These are phyloP conservation scores for Vanessa cardui DNA, from an alignment of 2,888 invertebrate species.

Conservation along the genomic window DNA sequence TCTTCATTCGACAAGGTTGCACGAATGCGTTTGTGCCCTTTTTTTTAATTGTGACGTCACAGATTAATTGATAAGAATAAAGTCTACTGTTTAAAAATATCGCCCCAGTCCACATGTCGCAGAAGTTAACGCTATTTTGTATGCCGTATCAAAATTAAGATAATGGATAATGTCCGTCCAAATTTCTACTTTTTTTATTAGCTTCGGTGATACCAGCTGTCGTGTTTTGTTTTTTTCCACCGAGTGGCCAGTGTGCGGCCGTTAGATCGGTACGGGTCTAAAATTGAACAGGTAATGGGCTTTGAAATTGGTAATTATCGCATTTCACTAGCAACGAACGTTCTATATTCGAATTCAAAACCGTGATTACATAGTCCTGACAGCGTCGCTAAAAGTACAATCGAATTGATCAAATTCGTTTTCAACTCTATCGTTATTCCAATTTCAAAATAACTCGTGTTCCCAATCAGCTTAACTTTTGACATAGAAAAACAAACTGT, in stretches of 20 bases:
- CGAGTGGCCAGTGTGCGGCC: conserved; percentile 67
- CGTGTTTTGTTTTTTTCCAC: conserved; percentile 55
- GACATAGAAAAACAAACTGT: conserved; percentile 43
- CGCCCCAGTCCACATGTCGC: conserved; percentile 69
- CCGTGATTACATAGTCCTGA: background rate
- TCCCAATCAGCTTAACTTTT: conserved; percentile 44
- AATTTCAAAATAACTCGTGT: conserved; percentile 32
- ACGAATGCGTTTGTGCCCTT: background rate
- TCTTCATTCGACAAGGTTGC: background rate
- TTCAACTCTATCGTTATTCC: conserved; percentile 23
- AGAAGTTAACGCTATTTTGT: conserved; percentile 76
- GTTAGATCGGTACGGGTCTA: conserved; percentile 69
- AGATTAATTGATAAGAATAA: background rate
- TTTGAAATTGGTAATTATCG: conserved; percentile 76
- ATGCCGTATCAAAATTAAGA: conserved; percentile 80
- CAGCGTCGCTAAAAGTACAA: conserved; percentile 20
- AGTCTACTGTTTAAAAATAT: conserved; percentile 33
- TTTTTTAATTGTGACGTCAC: background rate
- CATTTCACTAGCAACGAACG: conserved; percentile 46
- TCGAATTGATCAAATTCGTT: conserved; percentile 28
- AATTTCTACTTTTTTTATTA: conserved; percentile 75
- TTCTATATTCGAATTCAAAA: conserved; percentile 3
- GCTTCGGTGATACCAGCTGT: conserved; percentile 63
- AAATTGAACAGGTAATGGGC: conserved; percentile 71
- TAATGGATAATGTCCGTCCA: conserved; percentile 77